These are phyloP conservation scores for Eristalis arbustorum DNA, from an alignment of 2,888 invertebrate genomes.

Conservation along the genomic window DNA sequence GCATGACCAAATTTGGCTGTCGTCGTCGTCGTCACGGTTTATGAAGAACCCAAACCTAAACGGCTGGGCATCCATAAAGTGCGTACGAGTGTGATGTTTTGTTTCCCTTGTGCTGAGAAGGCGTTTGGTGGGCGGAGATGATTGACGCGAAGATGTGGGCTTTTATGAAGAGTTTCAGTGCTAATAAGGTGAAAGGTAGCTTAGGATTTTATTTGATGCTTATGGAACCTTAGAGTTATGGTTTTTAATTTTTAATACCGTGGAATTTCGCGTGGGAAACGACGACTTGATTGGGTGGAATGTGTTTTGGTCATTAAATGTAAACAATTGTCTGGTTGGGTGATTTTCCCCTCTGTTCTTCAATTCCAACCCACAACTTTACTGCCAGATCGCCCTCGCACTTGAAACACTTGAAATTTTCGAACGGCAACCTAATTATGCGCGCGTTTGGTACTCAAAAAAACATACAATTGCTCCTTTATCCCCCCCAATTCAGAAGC, in stretches of 20 bases:
- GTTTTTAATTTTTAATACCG: neutral
- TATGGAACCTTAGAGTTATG: neutral
- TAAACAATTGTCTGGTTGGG: neutral
- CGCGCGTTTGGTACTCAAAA: neutral
- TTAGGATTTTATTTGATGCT: neutral
- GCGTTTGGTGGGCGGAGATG: neutral
- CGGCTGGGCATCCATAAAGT: constrained; percentile 30
- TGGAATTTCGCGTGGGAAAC: neutral
- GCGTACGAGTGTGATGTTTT: neutral
- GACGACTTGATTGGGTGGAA: neutral
- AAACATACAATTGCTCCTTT: constrained; percentile 24
- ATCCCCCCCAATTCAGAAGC: constrained; percentile 1
- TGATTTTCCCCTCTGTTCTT: neutral
- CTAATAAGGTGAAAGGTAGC: constrained; percentile 34
- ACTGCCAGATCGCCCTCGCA: neutral
- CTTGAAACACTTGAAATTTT: constrained; percentile 6
- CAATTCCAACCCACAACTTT: neutral
- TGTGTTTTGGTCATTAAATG: neutral
- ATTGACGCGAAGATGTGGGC: neutral
- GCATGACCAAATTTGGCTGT: constrained; percentile 20
- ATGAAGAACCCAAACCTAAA: constrained; percentile 28
- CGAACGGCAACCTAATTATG: constrained; percentile 28
- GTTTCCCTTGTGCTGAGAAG: neutral
- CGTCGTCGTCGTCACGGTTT: constrained; percentile 11
- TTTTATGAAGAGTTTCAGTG: constrained; percentile 4